Evolutionary conservation across 2,113 vertebrate species (phyloP).

Genomic region (Dipodomys merriami): DNA sequence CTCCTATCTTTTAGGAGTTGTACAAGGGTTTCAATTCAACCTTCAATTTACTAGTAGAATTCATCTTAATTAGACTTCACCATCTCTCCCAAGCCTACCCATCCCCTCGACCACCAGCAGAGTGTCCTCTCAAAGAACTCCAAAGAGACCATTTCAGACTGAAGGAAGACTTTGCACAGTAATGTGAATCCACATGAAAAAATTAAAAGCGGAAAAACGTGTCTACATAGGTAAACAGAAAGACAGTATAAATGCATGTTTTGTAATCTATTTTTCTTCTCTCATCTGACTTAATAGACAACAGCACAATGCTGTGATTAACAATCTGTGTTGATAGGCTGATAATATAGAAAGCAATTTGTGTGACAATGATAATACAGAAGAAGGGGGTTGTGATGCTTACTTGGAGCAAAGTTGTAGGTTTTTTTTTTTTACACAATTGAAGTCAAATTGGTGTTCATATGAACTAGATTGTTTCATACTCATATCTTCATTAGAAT

Average conservation of each 20-base stretch:
- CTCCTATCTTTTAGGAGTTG: no score
- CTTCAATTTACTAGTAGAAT: no score
- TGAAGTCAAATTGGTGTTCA: slow-evolving; percentile 13
- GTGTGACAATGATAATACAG: background rate
- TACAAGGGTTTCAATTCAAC: no score
- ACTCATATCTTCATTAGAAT: background rate
- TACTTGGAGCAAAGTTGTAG: background rate
- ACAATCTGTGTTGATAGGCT: background rate
- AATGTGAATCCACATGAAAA: background rate
- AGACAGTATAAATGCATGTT: background rate
- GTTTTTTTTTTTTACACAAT: background rate
- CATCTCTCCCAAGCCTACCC: no score
- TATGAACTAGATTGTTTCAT: slow-evolving; percentile 28
- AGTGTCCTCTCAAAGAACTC: background rate
- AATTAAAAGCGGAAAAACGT: background rate
- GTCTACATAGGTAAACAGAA: background rate
- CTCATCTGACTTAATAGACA: background rate
- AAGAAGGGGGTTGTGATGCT: background rate
- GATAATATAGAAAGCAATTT: background rate
- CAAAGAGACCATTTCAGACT: background rate
- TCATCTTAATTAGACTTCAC: no score
- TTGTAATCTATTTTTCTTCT: background rate
- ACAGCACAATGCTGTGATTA: background rate
- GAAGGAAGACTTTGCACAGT: background rate
- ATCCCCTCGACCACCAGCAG: no score